These are phyloP conservation scores for Sphenopsis melanotis DNA, from an alignment of 2,797 vertebrate species.

Conservation along the genomic window DNA sequence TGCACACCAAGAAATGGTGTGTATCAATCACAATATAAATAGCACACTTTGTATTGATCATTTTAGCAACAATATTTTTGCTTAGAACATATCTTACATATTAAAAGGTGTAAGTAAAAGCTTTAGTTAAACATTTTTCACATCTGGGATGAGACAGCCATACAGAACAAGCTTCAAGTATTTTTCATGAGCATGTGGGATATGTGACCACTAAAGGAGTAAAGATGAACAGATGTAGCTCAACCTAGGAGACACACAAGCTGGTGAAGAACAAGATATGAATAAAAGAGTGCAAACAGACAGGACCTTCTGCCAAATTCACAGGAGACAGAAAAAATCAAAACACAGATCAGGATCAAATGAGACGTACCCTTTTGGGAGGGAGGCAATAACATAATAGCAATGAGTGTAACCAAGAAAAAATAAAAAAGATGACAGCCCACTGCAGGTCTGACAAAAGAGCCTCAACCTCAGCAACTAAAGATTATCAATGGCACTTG, in stretches of 20 bases:
- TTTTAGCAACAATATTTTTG: not conserved
- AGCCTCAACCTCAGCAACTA: not conserved
- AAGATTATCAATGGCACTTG: not conserved
- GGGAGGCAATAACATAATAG: not conserved
- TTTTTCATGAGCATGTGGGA: not conserved
- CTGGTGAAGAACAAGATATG: not conserved
- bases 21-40: not conserved
- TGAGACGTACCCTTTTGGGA: not conserved
- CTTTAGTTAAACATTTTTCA: not conserved
- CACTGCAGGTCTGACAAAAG: not conserved
- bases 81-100: not conserved
- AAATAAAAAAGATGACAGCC: not conserved
- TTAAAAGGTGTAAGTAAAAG: not conserved
- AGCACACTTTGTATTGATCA: rapidly evolving
- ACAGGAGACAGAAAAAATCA: rapidly evolving
- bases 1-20: not conserved
- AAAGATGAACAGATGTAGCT: not conserved
- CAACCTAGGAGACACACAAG: not conserved
- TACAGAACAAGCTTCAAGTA: not conserved
- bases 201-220: not conserved
- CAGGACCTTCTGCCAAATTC: not conserved
- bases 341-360: not conserved
- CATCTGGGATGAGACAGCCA: not conserved
- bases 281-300: not conserved
- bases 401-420: not conserved